These are phyloP conservation scores for Distichodus sexfasciatus DNA, from an alignment of 2,797 vertebrate genomes.

Conservation along the genomic window DNA sequence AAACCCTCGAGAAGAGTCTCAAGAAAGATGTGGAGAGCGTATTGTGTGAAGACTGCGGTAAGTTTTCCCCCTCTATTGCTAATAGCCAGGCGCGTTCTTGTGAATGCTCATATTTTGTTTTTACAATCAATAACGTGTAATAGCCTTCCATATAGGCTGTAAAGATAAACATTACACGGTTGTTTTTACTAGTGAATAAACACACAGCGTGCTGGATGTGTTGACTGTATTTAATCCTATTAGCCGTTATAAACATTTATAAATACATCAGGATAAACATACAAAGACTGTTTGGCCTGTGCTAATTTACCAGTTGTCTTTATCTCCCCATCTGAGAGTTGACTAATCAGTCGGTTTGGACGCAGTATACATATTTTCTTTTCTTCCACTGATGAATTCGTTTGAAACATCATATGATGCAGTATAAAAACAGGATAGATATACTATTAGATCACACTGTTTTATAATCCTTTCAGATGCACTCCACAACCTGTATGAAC, in stretches of 20 bases:
- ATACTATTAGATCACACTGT: constrained; percentile 21
- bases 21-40: constrained; percentile 94
- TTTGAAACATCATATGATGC: constrained; percentile 28
- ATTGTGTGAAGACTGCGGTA: constrained; percentile 96
- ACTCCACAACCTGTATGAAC: neutral
- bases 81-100: constrained; percentile 2
- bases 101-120: constrained; percentile 23
- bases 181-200: constrained; percentile 6
- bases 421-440: constrained; percentile 25
- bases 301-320: constrained; percentile 41
- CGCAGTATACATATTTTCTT: constrained; percentile 22
- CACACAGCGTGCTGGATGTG: constrained; percentile 15
- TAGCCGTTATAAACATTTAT: constrained; percentile 45
- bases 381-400: constrained; percentile 17
- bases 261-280: constrained; percentile 38
- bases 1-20: constrained; percentile 87
- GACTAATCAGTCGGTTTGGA: constrained; percentile 34
- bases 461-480: neutral
- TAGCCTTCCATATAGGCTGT: too few species aligned
- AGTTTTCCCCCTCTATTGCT: constrained; percentile 67
- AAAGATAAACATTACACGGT: too few species aligned
- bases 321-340: constrained; percentile 15
- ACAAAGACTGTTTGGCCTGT: constrained; percentile 28
- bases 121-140: constrained; percentile 16
- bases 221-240: constrained; percentile 45